phyloP scores from a whole-genome alignment of 2,113 vertebrate genomes.

The Morone chrysops region DNA sequence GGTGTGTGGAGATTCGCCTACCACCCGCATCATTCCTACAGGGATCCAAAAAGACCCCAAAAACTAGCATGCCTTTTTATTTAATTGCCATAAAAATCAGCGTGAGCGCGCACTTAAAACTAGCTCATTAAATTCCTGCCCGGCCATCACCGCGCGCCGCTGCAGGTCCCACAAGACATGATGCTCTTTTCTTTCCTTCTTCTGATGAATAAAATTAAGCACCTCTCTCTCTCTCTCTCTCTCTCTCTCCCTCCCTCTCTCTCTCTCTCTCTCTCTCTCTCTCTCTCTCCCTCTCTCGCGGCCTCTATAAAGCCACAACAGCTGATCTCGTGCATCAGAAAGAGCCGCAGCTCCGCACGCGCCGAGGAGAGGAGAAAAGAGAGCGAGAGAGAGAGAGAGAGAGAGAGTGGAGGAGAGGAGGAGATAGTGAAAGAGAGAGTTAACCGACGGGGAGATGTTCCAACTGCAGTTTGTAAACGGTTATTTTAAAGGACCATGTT shows the following conservation, averaged over 20 bases:
- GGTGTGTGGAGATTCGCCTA: no score
- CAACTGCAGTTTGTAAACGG: conserved; percentile 20
- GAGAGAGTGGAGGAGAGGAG: conserved; percentile 34
- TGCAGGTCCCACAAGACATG: conserved; percentile 83
- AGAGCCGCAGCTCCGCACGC: conserved; percentile 77
- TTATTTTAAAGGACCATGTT: no score
- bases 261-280: conserved; percentile 18
- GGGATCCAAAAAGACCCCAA: not conserved
- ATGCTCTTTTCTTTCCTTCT: conserved; percentile 70
- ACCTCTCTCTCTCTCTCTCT: conserved; percentile 55
- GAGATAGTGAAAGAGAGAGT: conserved; percentile 45
- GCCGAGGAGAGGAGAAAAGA: conserved; percentile 44
- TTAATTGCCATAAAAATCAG: conserved; percentile 46
- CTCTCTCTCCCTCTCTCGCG: conserved; percentile 55
- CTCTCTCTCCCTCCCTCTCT: conserved; percentile 61
- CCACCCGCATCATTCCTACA: not conserved
- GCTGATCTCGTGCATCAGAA: conserved; percentile 87
- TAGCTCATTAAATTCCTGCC: conserved; percentile 77
- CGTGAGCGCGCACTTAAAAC: conserved; percentile 75
- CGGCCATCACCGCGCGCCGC: conserved; percentile 36
- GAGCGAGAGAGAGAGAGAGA: conserved; percentile 33
- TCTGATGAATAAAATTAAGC: conserved; percentile 86
- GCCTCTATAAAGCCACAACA: conserved; percentile 87
- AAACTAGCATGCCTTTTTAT: not conserved
- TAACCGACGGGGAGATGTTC: conserved; percentile 19